Evolutionary conservation across 2,888 invertebrate species (phyloP), one percentile per base, ranked within the genome.

Genomic region (Luperina nickerlii): DNA sequence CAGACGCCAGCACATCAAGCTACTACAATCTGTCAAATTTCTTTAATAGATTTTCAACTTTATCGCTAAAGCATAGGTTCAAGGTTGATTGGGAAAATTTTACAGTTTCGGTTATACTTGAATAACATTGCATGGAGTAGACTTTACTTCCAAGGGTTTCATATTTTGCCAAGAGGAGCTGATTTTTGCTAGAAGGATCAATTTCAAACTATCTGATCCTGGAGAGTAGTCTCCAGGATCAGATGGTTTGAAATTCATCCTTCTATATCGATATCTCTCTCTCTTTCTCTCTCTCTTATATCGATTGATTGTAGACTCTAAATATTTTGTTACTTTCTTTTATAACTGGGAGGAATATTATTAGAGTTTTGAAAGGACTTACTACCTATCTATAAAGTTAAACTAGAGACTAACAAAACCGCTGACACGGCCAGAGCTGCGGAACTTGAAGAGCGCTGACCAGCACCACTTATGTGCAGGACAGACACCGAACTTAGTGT

Each of bases 391-490:
- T 85, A 65, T 74, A 76, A 79, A 82, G 78, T 78, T 70, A 51
- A 70, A 60, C 48, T 65, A 32, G n/a, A 48, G 65, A 76, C 67
- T 75, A 76, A 74, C 76, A 78, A 86, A 86, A 86, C 84, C 81
- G 85, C 85, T 86, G 84, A 86, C 78, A 76, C 27, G 38, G 71
- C 69, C 70, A 62, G 73, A 76, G 48, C 54, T 57, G 54, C 18
- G 54, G 76, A 86, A 81, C 78, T 86, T 81, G 78, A 81, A 42
- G 71, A 84, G 66, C 69, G 81, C 81, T 81, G 87, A 81, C 85
- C 78, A 78, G 74, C 6, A 86, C 83, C 80, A 77, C 86, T 85
- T 84, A 84, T 63, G 76, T 76, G 71, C 81, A 76, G 81, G 66
- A 38, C 73, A 81, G 84, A 74, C 66, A 72, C 70, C 62, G 2